A percentile compares a stretch with the other conserved stretches of the same genome.
These are phyloP conservation scores for Xestia rhomboidea DNA, from an alignment of 2,888 invertebrate species.

Conservation along the genomic window DNA sequence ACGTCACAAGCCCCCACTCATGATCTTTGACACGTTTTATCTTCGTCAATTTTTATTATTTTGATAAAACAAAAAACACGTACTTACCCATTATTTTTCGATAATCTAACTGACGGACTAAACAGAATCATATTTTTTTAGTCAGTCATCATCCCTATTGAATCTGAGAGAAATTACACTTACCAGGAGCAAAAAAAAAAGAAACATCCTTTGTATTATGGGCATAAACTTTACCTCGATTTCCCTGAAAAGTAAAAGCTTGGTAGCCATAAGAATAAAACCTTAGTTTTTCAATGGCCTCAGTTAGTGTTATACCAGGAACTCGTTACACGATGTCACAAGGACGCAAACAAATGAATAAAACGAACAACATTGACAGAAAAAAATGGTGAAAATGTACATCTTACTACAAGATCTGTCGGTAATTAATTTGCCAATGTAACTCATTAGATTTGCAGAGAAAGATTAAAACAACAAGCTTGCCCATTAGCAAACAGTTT, in stretches of 20 bases:
- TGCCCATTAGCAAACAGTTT: constrained; percentile 43
- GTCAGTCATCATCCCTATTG: no score
- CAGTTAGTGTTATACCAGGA: constrained; percentile 35
- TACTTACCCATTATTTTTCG: no score
- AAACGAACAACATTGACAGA: constrained; percentile 28
- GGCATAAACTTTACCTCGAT: no score
- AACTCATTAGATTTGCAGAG: constrained; percentile 32
- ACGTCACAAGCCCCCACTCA: no score
- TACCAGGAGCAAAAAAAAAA: no score
- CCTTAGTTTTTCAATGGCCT: constrained; percentile 27
- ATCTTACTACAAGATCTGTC: constrained; percentile 32
- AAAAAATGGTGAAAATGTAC: constrained; percentile 35
- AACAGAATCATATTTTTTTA: no score
- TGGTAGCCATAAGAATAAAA: not conserved
- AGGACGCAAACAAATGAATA: constrained; percentile 37
- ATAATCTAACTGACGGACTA: no score
- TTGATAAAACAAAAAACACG: no score
- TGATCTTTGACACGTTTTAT: no score
- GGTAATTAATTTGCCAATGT: constrained; percentile 45
- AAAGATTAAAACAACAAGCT: constrained; percentile 36
- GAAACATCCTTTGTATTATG: not conserved
- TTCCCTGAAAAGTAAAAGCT: constrained; percentile 8
- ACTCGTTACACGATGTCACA: constrained; percentile 23
- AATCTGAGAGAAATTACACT: no score
- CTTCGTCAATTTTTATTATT: no score